Evolutionary conservation across 2,888 invertebrate genomes (phyloP).

Genomic region (Chymomyza fuscimana): DNA sequence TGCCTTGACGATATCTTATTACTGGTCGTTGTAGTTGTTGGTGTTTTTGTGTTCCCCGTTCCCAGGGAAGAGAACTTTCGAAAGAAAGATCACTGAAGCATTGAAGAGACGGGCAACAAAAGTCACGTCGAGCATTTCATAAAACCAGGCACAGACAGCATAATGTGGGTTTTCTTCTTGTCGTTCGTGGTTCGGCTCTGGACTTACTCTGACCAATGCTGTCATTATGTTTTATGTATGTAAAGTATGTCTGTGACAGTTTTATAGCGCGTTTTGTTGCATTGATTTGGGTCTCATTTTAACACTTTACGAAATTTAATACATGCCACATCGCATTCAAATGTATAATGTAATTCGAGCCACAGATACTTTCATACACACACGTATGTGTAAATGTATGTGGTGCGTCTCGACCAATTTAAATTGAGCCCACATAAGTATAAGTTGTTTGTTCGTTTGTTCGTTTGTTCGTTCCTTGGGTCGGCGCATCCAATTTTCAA

Average conservation of each 20-base stretch:
- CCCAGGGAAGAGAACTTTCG: slow-evolving; percentile 62
- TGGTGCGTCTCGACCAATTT: slow-evolving; percentile 1
- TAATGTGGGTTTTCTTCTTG: background rate
- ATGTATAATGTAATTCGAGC: slow-evolving; percentile 62
- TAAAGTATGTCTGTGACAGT: slow-evolving; percentile 52
- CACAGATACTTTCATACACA: background rate
- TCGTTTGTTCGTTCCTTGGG: no score
- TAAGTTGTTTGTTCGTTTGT: slow-evolving; percentile 12
- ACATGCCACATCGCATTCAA: slow-evolving; percentile 58
- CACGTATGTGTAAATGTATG: background rate
- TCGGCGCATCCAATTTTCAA: slow-evolving; percentile 55
- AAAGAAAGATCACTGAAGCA: slow-evolving; percentile 36
- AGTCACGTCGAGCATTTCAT: slow-evolving; percentile 36
- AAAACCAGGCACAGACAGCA: slow-evolving; percentile 13
- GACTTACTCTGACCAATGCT: slow-evolving; percentile 25
- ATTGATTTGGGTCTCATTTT: slow-evolving; percentile 57
- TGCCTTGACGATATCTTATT: slow-evolving; percentile 50
- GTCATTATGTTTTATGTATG: slow-evolving; percentile 64
- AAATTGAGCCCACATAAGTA: slow-evolving; percentile 53
- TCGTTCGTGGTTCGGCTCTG: slow-evolving; percentile 5
- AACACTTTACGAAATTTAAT: slow-evolving; percentile 62
- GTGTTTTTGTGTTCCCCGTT: slow-evolving; percentile 20
- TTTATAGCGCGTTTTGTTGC: slow-evolving; percentile 63
- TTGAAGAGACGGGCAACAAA: slow-evolving; percentile 3
- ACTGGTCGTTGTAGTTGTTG: slow-evolving; percentile 23